Evolutionary conservation across 2,113 vertebrate species (phyloP).

Genomic region (Podarcis raffonei): DNA sequence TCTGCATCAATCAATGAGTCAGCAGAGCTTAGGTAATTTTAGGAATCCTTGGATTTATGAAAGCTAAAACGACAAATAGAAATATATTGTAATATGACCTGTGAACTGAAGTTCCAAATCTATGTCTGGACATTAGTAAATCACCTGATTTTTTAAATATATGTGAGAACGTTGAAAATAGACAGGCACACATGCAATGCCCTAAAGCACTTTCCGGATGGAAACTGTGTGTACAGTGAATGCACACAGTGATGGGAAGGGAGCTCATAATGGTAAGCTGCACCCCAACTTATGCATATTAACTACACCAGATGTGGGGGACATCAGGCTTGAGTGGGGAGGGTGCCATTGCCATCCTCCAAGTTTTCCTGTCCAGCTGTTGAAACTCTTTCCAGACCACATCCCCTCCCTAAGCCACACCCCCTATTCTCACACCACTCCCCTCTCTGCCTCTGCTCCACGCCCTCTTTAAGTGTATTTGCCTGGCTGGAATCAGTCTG

Average conservation of each 20-base stretch:
- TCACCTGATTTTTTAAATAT: background rate
- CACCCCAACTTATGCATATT: background rate
- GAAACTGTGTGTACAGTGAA: background rate
- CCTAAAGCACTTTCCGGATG: background rate
- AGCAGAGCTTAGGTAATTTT: conserved; percentile 2
- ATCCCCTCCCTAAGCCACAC: no score
- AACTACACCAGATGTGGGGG: no score
- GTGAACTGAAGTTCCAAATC: background rate
- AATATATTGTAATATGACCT: no score
- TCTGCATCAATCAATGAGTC: background rate
- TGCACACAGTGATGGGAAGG: background rate
- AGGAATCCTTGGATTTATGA: conserved; percentile 1
- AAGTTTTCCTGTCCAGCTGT: no score
- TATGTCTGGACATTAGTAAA: background rate
- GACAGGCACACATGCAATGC: background rate
- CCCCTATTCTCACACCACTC: no score
- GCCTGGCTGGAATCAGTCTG: no score
- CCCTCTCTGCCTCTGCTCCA: no score
- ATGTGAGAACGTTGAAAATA: background rate
- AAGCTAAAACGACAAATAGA: background rate
- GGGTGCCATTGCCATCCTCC: no score
- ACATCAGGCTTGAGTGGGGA: no score
- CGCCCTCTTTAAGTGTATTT: no score
- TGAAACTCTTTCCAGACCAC: no score
- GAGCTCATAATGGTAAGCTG: background rate